These are phyloP conservation scores for Nasonia giraulti DNA, from an alignment of 1,140 invertebrate genomes.

Conservation along the genomic window DNA sequence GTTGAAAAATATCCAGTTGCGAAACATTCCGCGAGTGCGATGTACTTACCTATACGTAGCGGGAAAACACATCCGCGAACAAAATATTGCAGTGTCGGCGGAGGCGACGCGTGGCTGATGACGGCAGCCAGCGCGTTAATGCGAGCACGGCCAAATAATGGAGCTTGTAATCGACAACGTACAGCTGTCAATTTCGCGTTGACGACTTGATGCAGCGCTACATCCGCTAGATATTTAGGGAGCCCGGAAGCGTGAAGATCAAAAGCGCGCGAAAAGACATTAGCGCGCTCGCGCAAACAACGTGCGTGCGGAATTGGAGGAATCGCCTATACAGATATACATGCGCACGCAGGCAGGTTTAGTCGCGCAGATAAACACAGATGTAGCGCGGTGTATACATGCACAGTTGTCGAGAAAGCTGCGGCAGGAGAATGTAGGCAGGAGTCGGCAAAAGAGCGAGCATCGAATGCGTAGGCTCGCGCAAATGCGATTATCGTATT, in stretches of 20 bases:
- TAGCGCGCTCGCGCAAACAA: background rate
- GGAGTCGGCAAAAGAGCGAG: background rate
- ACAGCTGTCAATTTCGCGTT: background rate
- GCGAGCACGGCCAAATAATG: background rate
- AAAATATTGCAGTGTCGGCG: background rate
- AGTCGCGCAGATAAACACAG: background rate
- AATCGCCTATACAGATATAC: background rate
- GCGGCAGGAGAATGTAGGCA: background rate
- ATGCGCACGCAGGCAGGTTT: background rate
- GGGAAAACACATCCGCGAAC: background rate
- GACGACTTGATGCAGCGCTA: too few species aligned
- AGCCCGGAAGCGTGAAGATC: background rate
- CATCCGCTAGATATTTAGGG: background rate
- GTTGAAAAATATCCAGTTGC: background rate
- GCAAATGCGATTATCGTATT: slow-evolving; percentile 35
- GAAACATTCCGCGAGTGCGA: background rate
- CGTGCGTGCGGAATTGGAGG: background rate
- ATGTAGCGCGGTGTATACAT: background rate
- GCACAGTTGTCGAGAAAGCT: background rate
- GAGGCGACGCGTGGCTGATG: background rate
- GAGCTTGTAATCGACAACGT: background rate
- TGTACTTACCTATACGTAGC: background rate
- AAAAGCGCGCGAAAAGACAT: slow-evolving; percentile 4
- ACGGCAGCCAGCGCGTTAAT: background rate
- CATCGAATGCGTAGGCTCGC: background rate